Percentiles rank a stretch among this genome's conserved stretches.
phyloP scores from a whole-genome alignment of 1,140 invertebrate species.

The Adelges cooleyi region DNA sequence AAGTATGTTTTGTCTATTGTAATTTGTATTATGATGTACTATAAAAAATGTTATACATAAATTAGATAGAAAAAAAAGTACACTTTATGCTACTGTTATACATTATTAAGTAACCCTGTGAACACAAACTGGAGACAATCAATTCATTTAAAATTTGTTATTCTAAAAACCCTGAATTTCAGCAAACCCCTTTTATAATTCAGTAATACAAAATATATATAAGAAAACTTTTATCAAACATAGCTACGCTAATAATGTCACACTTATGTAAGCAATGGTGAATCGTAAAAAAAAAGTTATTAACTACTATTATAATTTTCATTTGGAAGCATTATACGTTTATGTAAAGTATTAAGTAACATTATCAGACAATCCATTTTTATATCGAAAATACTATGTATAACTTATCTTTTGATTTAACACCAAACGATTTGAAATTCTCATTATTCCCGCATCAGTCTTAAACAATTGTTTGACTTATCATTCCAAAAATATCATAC shows the following conservation, averaged over 20 bases:
- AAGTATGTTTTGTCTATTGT: conserved; percentile 4
- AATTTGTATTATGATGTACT: no score
- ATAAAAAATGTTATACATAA: background rate
- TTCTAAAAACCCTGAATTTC: background rate
- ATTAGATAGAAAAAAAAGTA: background rate
- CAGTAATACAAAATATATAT: no score
- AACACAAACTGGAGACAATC: conserved; percentile 1
- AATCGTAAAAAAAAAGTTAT: no score
- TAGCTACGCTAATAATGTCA: no score
- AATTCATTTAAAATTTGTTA: background rate
- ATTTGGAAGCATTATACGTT: no score
- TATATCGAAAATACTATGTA: background rate
- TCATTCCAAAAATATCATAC: background rate
- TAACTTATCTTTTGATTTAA: conserved; percentile 4
- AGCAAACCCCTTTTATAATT: background rate
- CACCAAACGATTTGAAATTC: background rate
- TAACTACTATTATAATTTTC: no score
- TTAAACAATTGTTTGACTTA: background rate
- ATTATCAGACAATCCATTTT: background rate
- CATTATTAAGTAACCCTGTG: conserved; percentile 22
- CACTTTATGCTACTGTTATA: background rate
- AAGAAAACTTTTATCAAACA: no score
- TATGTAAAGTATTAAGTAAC: no score
- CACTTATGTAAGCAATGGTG: no score
- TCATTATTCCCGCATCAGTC: conserved; percentile 7